Conservation (phyloP, 2,113 vertebrate genomes). For the Nothobranchius furzeri region DNA sequence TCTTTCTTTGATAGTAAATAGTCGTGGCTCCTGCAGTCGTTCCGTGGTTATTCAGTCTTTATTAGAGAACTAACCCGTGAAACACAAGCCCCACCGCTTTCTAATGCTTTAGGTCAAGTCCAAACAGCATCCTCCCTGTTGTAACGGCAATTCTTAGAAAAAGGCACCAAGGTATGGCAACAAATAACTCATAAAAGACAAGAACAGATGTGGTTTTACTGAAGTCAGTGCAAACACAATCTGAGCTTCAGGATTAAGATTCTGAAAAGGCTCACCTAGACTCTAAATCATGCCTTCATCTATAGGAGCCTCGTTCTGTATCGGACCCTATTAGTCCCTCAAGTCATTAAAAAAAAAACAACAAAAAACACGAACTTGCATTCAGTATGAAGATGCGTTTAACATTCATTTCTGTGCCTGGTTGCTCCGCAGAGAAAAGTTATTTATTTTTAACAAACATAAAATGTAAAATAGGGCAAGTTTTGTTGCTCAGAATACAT, state of each 20-base stretch:
- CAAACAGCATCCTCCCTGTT: conserved; percentile 21
- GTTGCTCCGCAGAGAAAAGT: conserved; percentile 11
- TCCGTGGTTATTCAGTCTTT: conserved; percentile 47
- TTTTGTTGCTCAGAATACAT: background rate
- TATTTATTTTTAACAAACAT: background rate
- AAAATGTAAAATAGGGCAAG: background rate
- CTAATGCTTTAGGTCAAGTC: conserved; percentile 35
- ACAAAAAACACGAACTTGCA: background rate
- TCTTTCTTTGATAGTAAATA: conserved; percentile 58
- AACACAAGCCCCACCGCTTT: conserved; percentile 35
- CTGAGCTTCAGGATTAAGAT: background rate
- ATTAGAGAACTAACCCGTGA: conserved; percentile 41
- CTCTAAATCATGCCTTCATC: background rate
- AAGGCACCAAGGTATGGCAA: no score
- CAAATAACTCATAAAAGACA: background rate
- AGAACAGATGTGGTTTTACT: background rate
- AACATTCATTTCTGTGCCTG: conserved; percentile 4
- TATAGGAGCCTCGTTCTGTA: background rate
- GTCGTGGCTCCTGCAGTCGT: conserved; percentile 60
- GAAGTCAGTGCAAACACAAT: background rate
- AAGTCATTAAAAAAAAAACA: background rate
- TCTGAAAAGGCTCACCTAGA: background rate
- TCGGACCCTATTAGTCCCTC: background rate
- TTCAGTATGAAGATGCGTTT: conserved; percentile 30
- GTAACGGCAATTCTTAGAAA: conserved; percentile 4